A percentile compares a stretch with the other conserved stretches of the same genome.
phyloP scores from a whole-genome alignment of 2,797 vertebrate genomes.

The Megalops cyprinoides region DNA sequence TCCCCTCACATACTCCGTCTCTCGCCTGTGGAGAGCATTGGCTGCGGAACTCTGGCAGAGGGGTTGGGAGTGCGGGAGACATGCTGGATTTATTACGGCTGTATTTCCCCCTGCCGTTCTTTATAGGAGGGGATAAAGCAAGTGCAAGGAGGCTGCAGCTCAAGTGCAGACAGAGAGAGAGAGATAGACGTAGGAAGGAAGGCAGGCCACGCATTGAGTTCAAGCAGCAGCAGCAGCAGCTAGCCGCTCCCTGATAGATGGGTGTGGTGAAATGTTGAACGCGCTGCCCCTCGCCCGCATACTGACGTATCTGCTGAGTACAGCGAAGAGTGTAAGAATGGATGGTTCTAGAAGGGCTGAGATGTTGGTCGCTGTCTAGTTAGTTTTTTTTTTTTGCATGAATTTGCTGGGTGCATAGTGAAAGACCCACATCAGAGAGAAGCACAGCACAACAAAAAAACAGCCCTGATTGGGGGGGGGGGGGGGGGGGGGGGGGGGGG shows the following conservation, averaged over 20 bases:
- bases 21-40: background rate
- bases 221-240: background rate
- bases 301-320: background rate
- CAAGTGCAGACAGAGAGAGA: background rate
- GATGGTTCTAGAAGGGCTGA: background rate
- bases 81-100: background rate
- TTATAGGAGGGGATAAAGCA: background rate
- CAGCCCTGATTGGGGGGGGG: too few relatives aligned
- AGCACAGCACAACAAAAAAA: background rate
- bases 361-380: too few relatives aligned
- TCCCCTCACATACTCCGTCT: background rate
- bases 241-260: background rate
- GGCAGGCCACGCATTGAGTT: too few relatives aligned
- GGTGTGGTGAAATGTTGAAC: constrained; percentile 2
- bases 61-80: background rate
- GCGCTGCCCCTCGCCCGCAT: background rate
- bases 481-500: too few relatives aligned
- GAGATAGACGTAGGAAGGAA: too few relatives aligned
- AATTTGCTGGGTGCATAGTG: background rate
- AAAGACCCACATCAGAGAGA: too few relatives aligned
- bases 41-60: too few relatives aligned
- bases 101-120: background rate
- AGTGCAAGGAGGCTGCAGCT: background rate
- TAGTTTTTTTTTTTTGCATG: too few relatives aligned
- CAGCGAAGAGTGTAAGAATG: background rate